Base-by-base conservation (phyloP, 2,888 invertebrate genomes). In the Mythimna impura region DNA sequence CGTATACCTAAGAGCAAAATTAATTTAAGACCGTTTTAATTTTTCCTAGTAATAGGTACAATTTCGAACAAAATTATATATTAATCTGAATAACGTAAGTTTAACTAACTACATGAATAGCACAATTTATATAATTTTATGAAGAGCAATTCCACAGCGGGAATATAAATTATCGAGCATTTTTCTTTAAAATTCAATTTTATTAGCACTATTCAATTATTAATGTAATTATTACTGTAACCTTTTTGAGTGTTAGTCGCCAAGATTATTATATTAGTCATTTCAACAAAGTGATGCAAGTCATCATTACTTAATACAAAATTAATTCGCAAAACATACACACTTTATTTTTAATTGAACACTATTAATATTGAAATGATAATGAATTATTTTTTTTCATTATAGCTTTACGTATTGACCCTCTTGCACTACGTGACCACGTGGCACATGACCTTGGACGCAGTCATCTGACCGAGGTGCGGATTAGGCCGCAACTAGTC, bases 1-100 rank as follows among this genome's bases (percentile, higher is more conserved):
- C 95, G 94, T 72, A 94, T 90, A 91, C 94, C 95, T 95, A 89
- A 66, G 88, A 85, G 82, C 76, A 75, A 75, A 75, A 75, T 75
- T 61, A 22, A 55, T 77, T 47, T 30, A 50, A 55, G 36, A 70
- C 74, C 36, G 43, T 69, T 70, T 67, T 47, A 47, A 54, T 30
- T 47, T 54, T 36, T 20, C 47, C 58, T 77, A 60, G 12, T 14
- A 54, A n/a, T 14, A 30, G 25, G 25, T 54, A 47, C 34, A 43
- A 54, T 77, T 22, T 47, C 52, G 10, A 61, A 36, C 17, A 52
- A 60, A 34, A 67, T 43, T 34, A 58, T n/a, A 73, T n/a, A 47
- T 55, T 54, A n/a, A 71, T 25, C 47, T 40, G 61, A 22, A 50
- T 50, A 17, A 40, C 30, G 50, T 36, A 52, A 73, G 14, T 62